These are phyloP conservation scores for Spialia ferax DNA, from an alignment of 2,888 invertebrate genomes.

Conservation along the genomic window DNA sequence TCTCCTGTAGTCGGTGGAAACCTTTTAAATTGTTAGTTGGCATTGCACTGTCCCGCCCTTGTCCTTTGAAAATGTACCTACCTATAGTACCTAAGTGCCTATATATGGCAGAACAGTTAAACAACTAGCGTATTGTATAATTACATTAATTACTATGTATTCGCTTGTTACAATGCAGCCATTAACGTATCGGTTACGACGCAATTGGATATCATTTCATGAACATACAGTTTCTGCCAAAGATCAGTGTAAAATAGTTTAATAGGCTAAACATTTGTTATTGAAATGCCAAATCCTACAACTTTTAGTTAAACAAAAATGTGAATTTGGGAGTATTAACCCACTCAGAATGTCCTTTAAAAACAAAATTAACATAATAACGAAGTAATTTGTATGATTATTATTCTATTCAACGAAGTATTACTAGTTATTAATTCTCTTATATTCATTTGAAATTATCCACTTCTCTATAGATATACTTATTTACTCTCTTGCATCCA, in stretches of 20 bases:
- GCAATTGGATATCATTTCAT: not conserved
- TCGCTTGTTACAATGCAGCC: not conserved
- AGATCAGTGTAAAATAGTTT: not conserved
- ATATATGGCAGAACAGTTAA: not conserved
- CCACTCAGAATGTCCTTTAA: no score
- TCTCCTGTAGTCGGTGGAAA: no score
- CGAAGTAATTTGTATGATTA: no score
- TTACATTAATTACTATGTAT: conserved; percentile 2
- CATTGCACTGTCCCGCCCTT: not conserved
- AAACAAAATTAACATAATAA: no score
- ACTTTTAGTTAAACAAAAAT: no score
- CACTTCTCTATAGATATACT: no score
- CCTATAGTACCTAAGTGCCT: no score
- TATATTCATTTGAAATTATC: no score
- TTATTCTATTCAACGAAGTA: no score
- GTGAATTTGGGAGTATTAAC: no score
- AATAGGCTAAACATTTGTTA: not conserved
- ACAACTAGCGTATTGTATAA: not conserved
- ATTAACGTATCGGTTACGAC: not conserved
- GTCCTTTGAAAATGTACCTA: not conserved
- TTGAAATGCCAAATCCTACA: not conserved
- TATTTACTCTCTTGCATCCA: no score
- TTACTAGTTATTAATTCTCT: no score
- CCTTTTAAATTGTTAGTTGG: not conserved
- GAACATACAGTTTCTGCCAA: not conserved